phyloP scores from a whole-genome alignment of 2,797 vertebrate genomes.

The Pangasius macronema region DNA sequence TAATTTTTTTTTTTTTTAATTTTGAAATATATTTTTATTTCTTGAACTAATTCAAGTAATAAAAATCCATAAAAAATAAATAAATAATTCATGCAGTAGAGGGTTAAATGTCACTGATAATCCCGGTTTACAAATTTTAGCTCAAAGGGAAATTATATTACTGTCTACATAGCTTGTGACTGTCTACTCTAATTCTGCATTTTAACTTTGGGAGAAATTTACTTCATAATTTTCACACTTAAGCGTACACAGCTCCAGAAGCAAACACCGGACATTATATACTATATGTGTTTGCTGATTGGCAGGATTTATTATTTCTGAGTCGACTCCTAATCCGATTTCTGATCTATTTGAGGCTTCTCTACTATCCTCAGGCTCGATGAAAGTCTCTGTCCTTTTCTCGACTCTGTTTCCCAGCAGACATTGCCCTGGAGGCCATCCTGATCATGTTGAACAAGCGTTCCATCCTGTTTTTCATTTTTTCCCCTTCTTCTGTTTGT shows the following conservation, averaged over 20 bases:
- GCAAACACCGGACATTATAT: neutral
- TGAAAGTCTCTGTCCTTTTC: neutral
- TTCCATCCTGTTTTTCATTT: conserved; percentile 46
- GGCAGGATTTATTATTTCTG: neutral
- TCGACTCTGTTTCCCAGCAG: conserved; percentile 17
- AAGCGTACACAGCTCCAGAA: neutral
- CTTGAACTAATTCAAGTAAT: too few species aligned
- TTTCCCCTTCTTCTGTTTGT: conserved; percentile 40
- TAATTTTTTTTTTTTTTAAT: too few species aligned
- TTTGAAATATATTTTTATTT: too few species aligned
- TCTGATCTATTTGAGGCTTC: neutral
- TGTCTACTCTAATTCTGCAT: neutral
- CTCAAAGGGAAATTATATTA: neutral
- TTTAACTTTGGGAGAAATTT: neutral
- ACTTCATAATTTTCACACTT: neutral
- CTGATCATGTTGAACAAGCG: conserved; percentile 47
- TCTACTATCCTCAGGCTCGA: neutral
- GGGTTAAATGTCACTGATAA: neutral
- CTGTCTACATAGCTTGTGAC: neutral
- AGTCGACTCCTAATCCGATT: neutral
- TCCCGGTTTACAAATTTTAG: neutral
- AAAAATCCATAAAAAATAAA: too few species aligned
- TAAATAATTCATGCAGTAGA: too few species aligned
- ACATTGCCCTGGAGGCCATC: conserved; percentile 20
- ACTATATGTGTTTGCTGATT: neutral